Base-by-base conservation (phyloP, 2,113 vertebrate species). In the Onychorhynchus coronatus region DNA sequence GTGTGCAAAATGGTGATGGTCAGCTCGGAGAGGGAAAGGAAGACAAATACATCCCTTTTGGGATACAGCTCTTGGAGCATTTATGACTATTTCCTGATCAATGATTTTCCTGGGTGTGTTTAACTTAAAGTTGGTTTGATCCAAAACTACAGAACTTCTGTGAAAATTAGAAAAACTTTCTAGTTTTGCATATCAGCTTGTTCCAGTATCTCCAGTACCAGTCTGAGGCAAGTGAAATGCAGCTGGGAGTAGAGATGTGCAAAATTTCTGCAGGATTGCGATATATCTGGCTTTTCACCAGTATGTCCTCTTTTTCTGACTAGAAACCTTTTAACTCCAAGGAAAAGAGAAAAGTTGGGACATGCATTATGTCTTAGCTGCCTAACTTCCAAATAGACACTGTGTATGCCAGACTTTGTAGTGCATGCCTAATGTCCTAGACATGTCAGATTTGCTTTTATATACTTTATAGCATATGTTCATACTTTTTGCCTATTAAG, bases 1-100 rank as follows among this genome's bases (percentile, higher is more conserved):
- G 13, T 0, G 0, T 41, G 14, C 25, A 33, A 74, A 62, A 39
- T 4, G 14, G 27, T 53, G 42, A 28, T 41, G 22, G 68, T 80
- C 55, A 83, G 0, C 39, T 70, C 22, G 12, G 30, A 59, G 61
- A 70, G 62, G 52, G 15, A 61, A 61, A 58, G 24, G 8, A 65
- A 89, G 46, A 80, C 30, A 68, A 68, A 52, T 53, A 41, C 6
- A 35, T 46, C 35, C 15, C 7, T 80, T 76, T 61, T 50, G 55
- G 20, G 44, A 27, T 73, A n/a, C 24, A 72, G 23, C 8, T 87
- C 53, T 73, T 50, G 63, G 11, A 84, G 4, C 11, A 61, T 73
- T 86, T 89, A 25, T 65, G 83, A 25, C 23, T 33, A 4, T 61
- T 87, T 39, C 14, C 31, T 82, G 46, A 56, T 81, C 35, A 61